These are phyloP conservation scores for Tribolium freemani DNA, from an alignment of 2,888 invertebrate genomes.

Conservation along the genomic window DNA sequence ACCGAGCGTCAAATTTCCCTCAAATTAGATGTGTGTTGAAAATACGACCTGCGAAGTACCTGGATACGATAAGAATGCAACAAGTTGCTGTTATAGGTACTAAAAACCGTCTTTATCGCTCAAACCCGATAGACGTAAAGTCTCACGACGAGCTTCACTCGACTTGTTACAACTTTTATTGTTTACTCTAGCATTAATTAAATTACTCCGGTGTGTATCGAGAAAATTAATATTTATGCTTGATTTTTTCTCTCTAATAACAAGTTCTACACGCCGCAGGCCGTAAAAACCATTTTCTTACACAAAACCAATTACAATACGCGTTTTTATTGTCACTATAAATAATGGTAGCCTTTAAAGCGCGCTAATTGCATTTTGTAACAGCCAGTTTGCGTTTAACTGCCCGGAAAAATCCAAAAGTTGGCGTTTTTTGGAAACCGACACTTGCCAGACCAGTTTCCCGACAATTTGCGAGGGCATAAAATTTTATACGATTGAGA, in stretches of 20 bases:
- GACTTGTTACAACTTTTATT: slow-evolving; percentile 26
- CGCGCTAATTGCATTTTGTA: slow-evolving; percentile 10
- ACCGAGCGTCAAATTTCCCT: not conserved
- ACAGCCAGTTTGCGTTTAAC: slow-evolving; percentile 2
- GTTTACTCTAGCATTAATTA: slow-evolving; percentile 31
- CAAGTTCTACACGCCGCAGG: slow-evolving; percentile 18
- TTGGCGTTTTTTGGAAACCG: not conserved
- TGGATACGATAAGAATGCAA: slow-evolving; percentile 19
- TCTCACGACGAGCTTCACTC: slow-evolving; percentile 25
- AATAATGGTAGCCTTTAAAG: slow-evolving; percentile 21
- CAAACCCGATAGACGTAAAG: slow-evolving; percentile 21
- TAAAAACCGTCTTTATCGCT: slow-evolving; percentile 23
- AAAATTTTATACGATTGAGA: slow-evolving; percentile 42
- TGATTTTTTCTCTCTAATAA: slow-evolving; percentile 28
- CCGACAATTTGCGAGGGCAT: slow-evolving; percentile 38
- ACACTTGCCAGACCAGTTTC: slow-evolving; percentile 20
- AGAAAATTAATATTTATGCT: slow-evolving; percentile 36
- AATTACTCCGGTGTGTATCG: slow-evolving; percentile 21
- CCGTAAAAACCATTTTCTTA: slow-evolving; percentile 31
- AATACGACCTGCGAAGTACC: slow-evolving; percentile 16
- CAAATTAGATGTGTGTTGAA: slow-evolving; percentile 1
- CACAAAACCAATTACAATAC: slow-evolving; percentile 28
- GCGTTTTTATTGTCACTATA: slow-evolving; percentile 22
- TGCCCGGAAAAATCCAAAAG: slow-evolving; percentile 3
- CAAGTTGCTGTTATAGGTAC: slow-evolving; percentile 13